Conservation (phyloP, 1,140 invertebrate species). For the Eueides isabella region DNA sequence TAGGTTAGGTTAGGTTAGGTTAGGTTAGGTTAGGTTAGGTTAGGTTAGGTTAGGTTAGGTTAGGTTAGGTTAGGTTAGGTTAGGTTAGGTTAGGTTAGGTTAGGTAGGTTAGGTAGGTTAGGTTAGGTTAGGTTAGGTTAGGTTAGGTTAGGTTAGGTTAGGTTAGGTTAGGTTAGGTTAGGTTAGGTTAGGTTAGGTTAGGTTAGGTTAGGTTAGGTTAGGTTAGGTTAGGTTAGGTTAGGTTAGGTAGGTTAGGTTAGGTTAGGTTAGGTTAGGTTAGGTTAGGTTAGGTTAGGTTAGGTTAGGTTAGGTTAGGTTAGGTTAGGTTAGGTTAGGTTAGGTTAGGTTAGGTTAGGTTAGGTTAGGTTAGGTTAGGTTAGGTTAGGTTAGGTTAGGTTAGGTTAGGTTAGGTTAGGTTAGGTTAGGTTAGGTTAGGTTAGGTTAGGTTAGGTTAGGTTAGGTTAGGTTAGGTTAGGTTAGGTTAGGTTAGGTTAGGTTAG, state of each 20-base stretch:
- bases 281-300: constrained; percentile 19
- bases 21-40: constrained; percentile 2
- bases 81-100: constrained; percentile 45
- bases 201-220: constrained; percentile 16
- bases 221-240: neutral
- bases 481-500: constrained; percentile 6
- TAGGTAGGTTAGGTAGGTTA: too few relatives aligned
- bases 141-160: constrained; percentile 52
- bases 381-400: constrained; percentile 21
- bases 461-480: constrained; percentile 18
- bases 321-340: constrained; percentile 19
- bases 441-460: constrained; percentile 44
- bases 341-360: constrained; percentile 19
- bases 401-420: constrained; percentile 14
- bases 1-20: neutral
- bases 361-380: constrained; percentile 22
- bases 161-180: constrained; percentile 56
- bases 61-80: constrained; percentile 1
- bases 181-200: constrained; percentile 57
- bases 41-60: neutral
- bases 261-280: constrained; percentile 20
- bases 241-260: too few relatives aligned
- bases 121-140: constrained; percentile 47
- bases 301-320: constrained; percentile 20
- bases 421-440: constrained; percentile 48